Evolutionary conservation across 2,113 vertebrate genomes (phyloP).

Genomic region (Rhipidura dahli): DNA sequence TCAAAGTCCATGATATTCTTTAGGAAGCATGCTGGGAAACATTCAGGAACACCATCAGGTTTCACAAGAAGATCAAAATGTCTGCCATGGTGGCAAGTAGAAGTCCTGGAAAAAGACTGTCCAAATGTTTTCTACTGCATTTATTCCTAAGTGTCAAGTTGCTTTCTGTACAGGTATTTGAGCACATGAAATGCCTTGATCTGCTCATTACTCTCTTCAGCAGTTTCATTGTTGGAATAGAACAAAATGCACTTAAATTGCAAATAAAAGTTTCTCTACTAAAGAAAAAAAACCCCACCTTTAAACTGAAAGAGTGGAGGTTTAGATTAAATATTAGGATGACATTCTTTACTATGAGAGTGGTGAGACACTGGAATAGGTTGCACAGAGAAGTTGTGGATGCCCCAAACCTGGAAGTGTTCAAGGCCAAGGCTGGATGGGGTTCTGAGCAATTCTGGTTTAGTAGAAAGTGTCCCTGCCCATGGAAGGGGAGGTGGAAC

Average conservation of each 20-base stretch:
- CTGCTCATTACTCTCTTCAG: not conserved
- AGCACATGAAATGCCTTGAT: not conserved
- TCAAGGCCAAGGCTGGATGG: not conserved
- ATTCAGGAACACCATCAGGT: conserved; percentile 62
- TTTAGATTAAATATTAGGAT: not conserved
- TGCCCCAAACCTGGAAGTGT: not conserved
- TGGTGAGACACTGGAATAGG: not conserved
- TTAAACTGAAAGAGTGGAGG: not conserved
- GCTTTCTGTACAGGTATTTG: not conserved
- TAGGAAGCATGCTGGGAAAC: conserved; percentile 73
- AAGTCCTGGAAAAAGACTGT: not conserved
- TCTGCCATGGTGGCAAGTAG: accelerated
- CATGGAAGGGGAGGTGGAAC: not conserved
- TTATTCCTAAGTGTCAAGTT: not conserved
- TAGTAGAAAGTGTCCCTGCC: not conserved
- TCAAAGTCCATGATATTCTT: conserved; percentile 71
- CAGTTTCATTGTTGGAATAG: not conserved
- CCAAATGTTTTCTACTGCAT: not conserved
- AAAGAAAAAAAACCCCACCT: not conserved
- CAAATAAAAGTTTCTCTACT: not conserved
- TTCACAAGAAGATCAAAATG: not conserved
- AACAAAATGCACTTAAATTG: not conserved
- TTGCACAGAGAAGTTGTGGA: not conserved
- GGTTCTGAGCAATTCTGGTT: not conserved
- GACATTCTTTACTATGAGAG: not conserved